Conservation (phyloP, 2,797 vertebrate species). For the Rhabdomys pumilio region DNA sequence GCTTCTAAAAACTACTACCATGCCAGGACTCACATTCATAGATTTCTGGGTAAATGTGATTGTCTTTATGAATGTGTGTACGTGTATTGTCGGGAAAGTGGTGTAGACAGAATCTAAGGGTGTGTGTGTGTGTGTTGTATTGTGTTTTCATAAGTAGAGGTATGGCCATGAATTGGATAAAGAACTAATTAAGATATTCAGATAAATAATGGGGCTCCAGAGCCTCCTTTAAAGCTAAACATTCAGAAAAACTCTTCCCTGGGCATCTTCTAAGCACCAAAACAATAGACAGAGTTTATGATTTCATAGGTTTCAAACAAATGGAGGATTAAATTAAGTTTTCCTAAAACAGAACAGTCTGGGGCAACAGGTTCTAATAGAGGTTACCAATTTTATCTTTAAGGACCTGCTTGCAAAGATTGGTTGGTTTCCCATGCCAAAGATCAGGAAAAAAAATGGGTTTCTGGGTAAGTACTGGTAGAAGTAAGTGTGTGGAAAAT, state of each 20-base stretch:
- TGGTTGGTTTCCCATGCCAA: not conserved
- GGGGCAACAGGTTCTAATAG: not conserved
- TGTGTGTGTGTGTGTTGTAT: not conserved
- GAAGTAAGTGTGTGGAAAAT: not conserved
- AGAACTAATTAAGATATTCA: not conserved
- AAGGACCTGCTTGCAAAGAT: not conserved
- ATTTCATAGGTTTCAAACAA: constrained; percentile 63
- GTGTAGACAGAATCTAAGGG: not conserved
- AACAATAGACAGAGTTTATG: constrained; percentile 34
- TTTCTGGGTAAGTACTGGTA: rapidly evolving
- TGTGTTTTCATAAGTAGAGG: not conserved
- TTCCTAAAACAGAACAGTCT: constrained; percentile 10
- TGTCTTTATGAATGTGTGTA: not conserved
- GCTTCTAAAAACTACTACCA: not conserved
- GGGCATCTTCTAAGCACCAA: not conserved
- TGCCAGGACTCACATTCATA: not conserved
- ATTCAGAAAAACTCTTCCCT: not conserved
- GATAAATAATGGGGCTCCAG: not conserved
- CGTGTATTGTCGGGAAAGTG: not conserved
- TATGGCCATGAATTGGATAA: too few species aligned
- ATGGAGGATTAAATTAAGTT: constrained; percentile 38
- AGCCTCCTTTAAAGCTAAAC: not conserved
- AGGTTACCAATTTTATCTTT: not conserved
- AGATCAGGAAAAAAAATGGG: not conserved
- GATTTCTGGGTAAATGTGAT: not conserved